Conservation (phyloP, 2,113 vertebrate species). For the Myiozetetes cayanensis region DNA sequence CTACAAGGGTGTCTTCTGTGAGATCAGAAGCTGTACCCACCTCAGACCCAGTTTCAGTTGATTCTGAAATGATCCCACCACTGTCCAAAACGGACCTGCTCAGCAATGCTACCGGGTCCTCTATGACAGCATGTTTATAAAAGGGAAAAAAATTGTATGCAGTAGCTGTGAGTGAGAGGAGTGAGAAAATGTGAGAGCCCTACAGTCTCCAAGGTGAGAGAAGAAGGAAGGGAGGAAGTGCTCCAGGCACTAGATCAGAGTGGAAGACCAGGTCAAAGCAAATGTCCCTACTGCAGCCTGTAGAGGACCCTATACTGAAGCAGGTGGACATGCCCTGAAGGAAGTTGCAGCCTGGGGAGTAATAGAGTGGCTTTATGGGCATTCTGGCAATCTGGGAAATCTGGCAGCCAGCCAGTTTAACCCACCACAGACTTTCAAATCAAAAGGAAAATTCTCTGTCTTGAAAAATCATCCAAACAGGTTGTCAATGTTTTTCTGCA, state of each 20-base stretch:
- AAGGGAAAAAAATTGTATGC: neutral
- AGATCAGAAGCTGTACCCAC: neutral
- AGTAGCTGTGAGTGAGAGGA: neutral
- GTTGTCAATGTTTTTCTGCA: neutral
- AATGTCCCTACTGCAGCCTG: neutral
- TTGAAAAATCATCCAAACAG: neutral
- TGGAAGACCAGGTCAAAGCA: neutral
- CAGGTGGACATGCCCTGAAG: neutral
- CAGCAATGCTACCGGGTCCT: fast-evolving
- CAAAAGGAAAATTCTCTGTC: neutral
- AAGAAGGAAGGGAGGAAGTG: neutral
- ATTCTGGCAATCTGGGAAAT: neutral
- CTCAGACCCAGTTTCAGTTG: neutral
- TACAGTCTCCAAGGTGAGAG: neutral
- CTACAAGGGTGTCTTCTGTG: neutral
- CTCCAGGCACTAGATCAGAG: neutral
- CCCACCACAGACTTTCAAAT: neutral
- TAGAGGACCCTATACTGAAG: neutral
- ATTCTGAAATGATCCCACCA: neutral
- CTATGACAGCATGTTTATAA: neutral
- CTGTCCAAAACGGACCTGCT: neutral
- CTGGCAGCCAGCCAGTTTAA: neutral
- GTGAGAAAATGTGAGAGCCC: neutral
- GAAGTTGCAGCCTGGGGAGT: neutral
- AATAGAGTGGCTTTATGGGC: too few relatives aligned